Evolutionary conservation across 1,140 invertebrate genomes (phyloP).

Genomic region (Ephestia elutella): DNA sequence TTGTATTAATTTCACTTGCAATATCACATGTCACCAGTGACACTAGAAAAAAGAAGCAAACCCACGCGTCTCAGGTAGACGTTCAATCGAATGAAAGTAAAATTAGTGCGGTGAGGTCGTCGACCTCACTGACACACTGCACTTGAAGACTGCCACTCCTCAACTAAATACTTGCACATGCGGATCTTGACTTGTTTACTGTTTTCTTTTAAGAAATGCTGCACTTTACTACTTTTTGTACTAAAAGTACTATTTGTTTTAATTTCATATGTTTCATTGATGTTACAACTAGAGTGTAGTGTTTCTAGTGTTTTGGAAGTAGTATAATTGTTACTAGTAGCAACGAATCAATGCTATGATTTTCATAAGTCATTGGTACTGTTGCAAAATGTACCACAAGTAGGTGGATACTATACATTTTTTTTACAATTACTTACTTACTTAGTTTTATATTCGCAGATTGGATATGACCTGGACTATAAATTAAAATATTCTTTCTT

Average conservation of each 20-base stretch:
- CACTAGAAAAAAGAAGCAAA: slow-evolving; percentile 3
- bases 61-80: slow-evolving; percentile 11
- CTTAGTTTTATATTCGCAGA: no score
- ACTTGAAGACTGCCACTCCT: slow-evolving; percentile 42
- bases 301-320: no score
- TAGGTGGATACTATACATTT: no score
- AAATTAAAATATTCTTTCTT: no score
- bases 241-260: neutral
- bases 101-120: slow-evolving; percentile 49
- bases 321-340: no score
- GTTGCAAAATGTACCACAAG: no score
- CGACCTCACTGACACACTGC: slow-evolving; percentile 61
- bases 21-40: slow-evolving; percentile 3
- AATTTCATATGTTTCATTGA: neutral
- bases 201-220: slow-evolving; percentile 1
- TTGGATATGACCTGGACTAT: no score
- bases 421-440: no score
- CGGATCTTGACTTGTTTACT: slow-evolving; percentile 12
- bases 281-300: no score
- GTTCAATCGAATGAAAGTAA: slow-evolving; percentile 61
- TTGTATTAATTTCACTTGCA: neutral
- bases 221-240: neutral
- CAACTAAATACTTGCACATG: slow-evolving; percentile 15
- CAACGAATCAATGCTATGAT: no score
- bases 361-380: no score